Conservation (phyloP, 2,888 invertebrate species). For the Tetragnatha montana region DNA sequence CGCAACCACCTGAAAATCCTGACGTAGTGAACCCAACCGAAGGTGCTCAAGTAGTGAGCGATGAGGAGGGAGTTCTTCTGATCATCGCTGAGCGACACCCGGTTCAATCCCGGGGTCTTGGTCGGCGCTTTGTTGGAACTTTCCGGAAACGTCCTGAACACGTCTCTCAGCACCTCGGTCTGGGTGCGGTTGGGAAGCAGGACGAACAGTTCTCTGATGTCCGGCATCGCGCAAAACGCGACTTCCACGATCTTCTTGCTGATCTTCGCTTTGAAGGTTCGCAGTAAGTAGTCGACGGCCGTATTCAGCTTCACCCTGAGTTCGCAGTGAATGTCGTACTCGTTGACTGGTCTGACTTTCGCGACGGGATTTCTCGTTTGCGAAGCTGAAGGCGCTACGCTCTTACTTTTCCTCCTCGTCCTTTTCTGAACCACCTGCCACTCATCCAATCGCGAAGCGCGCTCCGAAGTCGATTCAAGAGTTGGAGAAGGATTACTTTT, state of each 20-base stretch:
- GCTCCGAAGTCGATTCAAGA: no score
- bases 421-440: no score
- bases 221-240: neutral
- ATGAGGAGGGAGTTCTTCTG: neutral
- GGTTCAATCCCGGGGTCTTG: neutral
- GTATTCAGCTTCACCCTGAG: neutral
- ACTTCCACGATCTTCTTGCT: neutral
- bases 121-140: no score
- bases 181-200: neutral
- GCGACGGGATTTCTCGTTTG: neutral
- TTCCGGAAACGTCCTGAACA: neutral
- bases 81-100: neutral
- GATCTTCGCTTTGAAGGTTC: neutral
- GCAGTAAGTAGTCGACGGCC: neutral
- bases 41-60: neutral
- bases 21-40: neutral
- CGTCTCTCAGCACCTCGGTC: neutral
- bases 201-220: neutral
- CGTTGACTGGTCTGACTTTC: no score
- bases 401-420: neutral
- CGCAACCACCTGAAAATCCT: no score
- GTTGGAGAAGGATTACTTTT: no score
- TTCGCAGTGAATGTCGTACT: no score
- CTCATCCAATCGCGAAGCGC: no score
- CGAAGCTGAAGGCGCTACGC: neutral